Evolutionary conservation across 1,140 invertebrate species (phyloP).

Genomic region (Zaprionus africanus): DNA sequence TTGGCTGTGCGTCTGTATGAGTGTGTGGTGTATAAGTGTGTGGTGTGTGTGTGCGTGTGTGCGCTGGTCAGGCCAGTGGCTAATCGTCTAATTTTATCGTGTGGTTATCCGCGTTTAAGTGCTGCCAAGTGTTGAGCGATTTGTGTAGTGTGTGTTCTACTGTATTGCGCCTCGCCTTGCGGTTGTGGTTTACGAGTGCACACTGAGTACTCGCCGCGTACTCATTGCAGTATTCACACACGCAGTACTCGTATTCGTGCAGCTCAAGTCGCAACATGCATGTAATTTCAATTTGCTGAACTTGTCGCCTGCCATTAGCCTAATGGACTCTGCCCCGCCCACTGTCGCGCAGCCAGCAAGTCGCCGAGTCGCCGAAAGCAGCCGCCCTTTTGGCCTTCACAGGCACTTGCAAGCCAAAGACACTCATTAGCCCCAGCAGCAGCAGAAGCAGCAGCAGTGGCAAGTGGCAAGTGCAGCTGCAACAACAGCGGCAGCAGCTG

Average conservation of each 20-base stretch:
- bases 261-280: constrained; percentile 13
- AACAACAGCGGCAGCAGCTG: not conserved
- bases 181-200: constrained; percentile 23
- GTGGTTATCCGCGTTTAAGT: constrained; percentile 79
- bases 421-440: constrained; percentile 36
- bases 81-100: constrained; percentile 82
- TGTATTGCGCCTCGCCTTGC: constrained; percentile 15
- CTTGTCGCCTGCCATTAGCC: constrained; percentile 37
- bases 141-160: constrained; percentile 56
- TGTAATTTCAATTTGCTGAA: constrained; percentile 47
- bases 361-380: constrained; percentile 6
- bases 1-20: not conserved
- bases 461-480: not conserved
- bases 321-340: constrained; percentile 31
- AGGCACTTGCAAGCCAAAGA: constrained; percentile 35
- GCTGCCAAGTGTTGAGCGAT: constrained; percentile 74
- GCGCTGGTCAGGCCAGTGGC: constrained; percentile 55
- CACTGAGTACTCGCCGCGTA: not conserved
- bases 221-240: not conserved
- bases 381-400: constrained; percentile 29
- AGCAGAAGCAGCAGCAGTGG: not conserved
- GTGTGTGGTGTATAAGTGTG: constrained; percentile 31
- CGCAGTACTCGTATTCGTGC: not conserved
- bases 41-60: constrained; percentile 30
- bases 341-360: not conserved